Base-by-base conservation (phyloP, 2,797 vertebrate genomes). In the Hyperoplus immaculatus region DNA sequence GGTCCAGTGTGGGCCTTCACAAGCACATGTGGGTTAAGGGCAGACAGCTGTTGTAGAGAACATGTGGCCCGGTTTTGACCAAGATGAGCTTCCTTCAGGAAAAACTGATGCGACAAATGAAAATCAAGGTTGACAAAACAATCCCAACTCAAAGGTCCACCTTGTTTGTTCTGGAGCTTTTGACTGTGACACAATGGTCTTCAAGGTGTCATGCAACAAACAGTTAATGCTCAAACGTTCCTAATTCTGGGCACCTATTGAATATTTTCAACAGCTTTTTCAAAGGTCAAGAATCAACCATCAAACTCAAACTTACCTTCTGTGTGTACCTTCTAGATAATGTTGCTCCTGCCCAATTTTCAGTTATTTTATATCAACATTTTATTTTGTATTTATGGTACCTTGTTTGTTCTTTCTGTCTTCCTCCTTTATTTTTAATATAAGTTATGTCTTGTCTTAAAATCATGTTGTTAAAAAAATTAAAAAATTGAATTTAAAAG, bases 61-160 rank as follows among this genome's bases (percentile, higher is more conserved):
- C 89, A 94, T 51, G 86, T 4, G 0, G 97, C 97, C 60, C 96
- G 93, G 86, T 95, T 97, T 84, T 77, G 88, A 69, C 94, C 95
- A 13, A 97, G 60, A 50, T 96, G 78, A 0, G 84, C 84, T 75
- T 97, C 95, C 12, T 82, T 89, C 74, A 98, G 89, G 71, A 96
- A 97, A 89, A 97, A 97, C 97, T 98, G 85, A 3, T 45, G 36
- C 47, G 3, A 49, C n/a, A 62, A 80, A 54, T 72, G 12, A 0
- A 78, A 81, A 75, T 11, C 5, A 8, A 61, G 39, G 4, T 57
- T 41, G 36, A 12, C 4, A 36, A 55, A 49, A 16, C 0, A 29
- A 12, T 61, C 51, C 43, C 13, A 55, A 0, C 8, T 57, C 56
- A 51, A 29, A 11, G 3, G 15, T 41, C 4, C 3, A 61, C 11